phyloP scores from a whole-genome alignment of 2,888 invertebrate genomes.

The Trichacis sp. region DNA sequence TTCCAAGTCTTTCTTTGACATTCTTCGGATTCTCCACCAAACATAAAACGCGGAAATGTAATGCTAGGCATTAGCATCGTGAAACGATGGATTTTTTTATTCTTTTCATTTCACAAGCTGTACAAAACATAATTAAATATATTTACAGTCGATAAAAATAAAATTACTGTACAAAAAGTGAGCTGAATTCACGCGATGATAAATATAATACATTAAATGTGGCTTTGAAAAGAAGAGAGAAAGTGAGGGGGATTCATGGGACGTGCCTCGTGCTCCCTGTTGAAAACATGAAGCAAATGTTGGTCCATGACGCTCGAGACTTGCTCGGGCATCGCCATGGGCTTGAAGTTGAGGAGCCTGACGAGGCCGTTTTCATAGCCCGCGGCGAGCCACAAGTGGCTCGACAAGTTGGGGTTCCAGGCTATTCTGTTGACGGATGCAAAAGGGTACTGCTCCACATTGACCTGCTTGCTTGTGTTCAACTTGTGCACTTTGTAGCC shows the following conservation, averaged over 20 bases:
- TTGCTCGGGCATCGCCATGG: conserved; percentile 40
- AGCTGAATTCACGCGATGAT: not conserved
- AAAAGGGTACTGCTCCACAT: conserved; percentile 64
- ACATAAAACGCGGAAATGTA: too few species aligned
- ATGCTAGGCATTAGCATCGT: too few species aligned
- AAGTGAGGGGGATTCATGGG: not conserved
- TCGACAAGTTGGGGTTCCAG: conserved; percentile 70
- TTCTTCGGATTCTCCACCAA: too few species aligned
- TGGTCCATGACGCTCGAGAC: conserved; percentile 43
- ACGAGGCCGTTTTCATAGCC: conserved; percentile 70
- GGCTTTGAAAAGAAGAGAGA: not conserved
- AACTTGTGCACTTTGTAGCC: conserved; percentile 20
- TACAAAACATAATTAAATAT: too few species aligned
- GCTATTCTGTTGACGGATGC: conserved; percentile 64
- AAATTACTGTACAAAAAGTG: not conserved
- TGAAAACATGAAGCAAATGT: conserved; percentile 17
- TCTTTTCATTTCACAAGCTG: too few species aligned
- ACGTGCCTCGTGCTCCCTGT: conserved; percentile 14
- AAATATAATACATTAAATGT: too few species aligned
- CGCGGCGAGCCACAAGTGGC: conserved; percentile 67
- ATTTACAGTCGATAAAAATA: too few species aligned
- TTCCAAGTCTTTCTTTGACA: too few species aligned
- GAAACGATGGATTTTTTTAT: too few species aligned
- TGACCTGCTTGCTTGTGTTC: conserved; percentile 32
- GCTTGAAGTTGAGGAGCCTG: conserved; percentile 59